These are phyloP conservation scores for Muscidifurax raptorellus DNA, from an alignment of 1,140 invertebrate genomes.

Conservation along the genomic window DNA sequence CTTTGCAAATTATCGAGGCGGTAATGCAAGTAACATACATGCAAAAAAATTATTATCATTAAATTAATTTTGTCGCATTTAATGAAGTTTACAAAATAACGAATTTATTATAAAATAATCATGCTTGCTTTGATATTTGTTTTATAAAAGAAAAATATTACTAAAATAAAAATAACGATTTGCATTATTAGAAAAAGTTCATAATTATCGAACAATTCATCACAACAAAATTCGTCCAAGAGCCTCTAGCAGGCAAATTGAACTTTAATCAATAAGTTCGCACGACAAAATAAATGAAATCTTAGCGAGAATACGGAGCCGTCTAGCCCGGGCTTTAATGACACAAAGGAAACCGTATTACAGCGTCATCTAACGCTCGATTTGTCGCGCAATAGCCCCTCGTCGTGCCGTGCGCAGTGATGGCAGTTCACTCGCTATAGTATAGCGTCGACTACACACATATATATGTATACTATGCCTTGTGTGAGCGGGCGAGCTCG, in stretches of 20 bases:
- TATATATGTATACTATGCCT: neutral
- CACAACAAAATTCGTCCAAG: no score
- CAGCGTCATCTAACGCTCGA: slow-evolving; percentile 49
- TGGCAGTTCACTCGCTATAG: slow-evolving; percentile 31
- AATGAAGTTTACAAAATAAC: no score
- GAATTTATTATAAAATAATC: no score
- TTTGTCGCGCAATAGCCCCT: slow-evolving; percentile 46
- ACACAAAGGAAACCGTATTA: slow-evolving; percentile 42
- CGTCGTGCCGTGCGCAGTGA: slow-evolving; percentile 11
- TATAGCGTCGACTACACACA: neutral
- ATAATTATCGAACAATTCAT: no score
- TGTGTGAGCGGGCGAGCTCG: neutral
- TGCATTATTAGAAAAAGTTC: no score
- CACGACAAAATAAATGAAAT: slow-evolving; percentile 14
- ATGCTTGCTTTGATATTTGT: no score
- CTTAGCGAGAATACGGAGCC: neutral
- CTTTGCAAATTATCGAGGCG: no score
- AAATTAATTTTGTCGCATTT: no score
- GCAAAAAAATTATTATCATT: no score
- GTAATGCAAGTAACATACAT: no score
- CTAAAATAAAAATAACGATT: no score
- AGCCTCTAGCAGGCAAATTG: neutral
- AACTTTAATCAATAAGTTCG: neutral
- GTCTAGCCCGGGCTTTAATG: slow-evolving; percentile 12
- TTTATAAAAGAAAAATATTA: no score